These are phyloP conservation scores for Asarcornis scutulata DNA, from an alignment of 2,113 vertebrate genomes.

Conservation along the genomic window DNA sequence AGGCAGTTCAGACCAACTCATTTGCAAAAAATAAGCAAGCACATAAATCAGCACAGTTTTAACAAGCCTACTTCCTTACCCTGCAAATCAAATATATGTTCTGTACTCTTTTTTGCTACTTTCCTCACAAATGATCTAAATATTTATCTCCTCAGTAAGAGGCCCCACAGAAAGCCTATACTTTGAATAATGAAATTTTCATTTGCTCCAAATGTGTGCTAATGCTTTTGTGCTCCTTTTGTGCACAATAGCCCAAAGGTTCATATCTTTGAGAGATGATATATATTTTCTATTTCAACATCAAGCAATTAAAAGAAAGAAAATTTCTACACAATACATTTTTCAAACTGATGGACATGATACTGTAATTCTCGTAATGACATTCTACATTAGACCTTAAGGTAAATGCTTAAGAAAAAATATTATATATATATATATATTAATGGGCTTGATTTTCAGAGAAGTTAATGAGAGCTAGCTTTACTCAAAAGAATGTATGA, in stretches of 20 bases:
- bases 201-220: rapidly evolving
- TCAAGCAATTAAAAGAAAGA: background rate
- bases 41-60: background rate
- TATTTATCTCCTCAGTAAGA: background rate
- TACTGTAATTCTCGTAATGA: background rate
- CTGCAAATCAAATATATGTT: background rate
- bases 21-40: background rate
- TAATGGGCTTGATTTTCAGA: background rate
- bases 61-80: background rate
- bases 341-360: background rate
- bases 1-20: background rate
- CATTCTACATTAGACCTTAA: background rate
- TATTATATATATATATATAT: background rate
- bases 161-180: background rate
- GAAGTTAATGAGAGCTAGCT: background rate
- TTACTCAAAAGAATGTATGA: background rate
- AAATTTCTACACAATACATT: rapidly evolving
- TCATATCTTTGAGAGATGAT: rapidly evolving
- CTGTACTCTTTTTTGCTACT: background rate
- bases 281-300: background rate
- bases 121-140: background rate
- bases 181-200: background rate
- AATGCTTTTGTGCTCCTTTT: background rate
- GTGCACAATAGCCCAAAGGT: background rate
- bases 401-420: background rate